Conservation (phyloP, 2,113 vertebrate genomes). For the Charina bottae region DNA sequence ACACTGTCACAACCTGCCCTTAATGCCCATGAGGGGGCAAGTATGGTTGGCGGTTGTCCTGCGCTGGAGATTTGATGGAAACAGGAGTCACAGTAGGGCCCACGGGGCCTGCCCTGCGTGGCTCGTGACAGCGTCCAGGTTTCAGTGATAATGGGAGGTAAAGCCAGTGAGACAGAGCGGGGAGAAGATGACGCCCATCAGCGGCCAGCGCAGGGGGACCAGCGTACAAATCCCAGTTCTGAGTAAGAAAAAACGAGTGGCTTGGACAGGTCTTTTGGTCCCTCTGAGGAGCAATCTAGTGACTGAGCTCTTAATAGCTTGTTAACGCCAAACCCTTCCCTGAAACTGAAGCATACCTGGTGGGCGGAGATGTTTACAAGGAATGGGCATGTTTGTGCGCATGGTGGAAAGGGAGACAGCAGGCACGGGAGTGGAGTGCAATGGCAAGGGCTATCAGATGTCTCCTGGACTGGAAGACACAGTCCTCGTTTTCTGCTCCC, state of each 20-base stretch:
- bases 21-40: background rate
- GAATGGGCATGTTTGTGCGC: background rate
- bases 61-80: background rate
- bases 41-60: background rate
- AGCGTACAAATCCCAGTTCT: background rate
- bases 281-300: background rate
- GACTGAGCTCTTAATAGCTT: background rate
- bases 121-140: background rate
- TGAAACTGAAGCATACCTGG: background rate
- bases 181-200: background rate
- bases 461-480: background rate
- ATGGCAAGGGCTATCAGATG: background rate
- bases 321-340: background rate
- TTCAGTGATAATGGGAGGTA: background rate
- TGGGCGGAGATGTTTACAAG: background rate
- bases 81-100: background rate
- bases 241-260: background rate
- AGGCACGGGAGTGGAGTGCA: fast-evolving
- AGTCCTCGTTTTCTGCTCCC: background rate
- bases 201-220: background rate
- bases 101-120: background rate
- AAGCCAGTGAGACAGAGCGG: background rate
- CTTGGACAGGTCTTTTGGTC: too few relatives aligned
- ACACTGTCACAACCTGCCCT: background rate
- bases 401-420: background rate